Percentiles rank a stretch among this genome's conserved stretches.
phyloP scores from a whole-genome alignment of 2,113 vertebrate species.

The Sciurus niger region DNA sequence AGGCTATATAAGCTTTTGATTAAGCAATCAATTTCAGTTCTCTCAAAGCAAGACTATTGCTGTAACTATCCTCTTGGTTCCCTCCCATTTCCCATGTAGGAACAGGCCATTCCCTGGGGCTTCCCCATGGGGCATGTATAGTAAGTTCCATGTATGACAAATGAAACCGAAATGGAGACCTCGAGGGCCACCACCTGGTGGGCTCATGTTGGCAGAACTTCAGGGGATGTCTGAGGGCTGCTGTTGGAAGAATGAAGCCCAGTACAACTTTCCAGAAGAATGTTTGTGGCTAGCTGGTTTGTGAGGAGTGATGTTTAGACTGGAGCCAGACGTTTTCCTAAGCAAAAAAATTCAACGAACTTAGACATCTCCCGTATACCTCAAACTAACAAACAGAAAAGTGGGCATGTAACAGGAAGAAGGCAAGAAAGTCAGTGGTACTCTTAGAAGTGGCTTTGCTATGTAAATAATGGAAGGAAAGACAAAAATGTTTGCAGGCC shows the following conservation, averaged over 20 bases:
- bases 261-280: neutral
- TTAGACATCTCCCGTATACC: neutral
- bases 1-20: neutral
- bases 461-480: neutral
- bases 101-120: neutral
- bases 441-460: slow-evolving; percentile 34
- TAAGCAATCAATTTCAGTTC: neutral
- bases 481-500: neutral
- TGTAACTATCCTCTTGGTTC: neutral
- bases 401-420: neutral
- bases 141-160: neutral
- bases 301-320: slow-evolving; percentile 26
- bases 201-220: neutral
- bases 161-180: neutral
- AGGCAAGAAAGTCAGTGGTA: neutral
- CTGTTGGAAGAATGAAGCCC: neutral
- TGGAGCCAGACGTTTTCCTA: slow-evolving; percentile 16
- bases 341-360: neutral
- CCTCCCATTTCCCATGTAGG: neutral
- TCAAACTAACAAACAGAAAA: slow-evolving; percentile 2
- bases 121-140: neutral
- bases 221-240: neutral
- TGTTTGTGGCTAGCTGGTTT: neutral
- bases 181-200: neutral
- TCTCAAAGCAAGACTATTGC: neutral